These are phyloP conservation scores for Molossus alvarezi DNA, from an alignment of 2,797 vertebrate genomes.

Conservation along the genomic window DNA sequence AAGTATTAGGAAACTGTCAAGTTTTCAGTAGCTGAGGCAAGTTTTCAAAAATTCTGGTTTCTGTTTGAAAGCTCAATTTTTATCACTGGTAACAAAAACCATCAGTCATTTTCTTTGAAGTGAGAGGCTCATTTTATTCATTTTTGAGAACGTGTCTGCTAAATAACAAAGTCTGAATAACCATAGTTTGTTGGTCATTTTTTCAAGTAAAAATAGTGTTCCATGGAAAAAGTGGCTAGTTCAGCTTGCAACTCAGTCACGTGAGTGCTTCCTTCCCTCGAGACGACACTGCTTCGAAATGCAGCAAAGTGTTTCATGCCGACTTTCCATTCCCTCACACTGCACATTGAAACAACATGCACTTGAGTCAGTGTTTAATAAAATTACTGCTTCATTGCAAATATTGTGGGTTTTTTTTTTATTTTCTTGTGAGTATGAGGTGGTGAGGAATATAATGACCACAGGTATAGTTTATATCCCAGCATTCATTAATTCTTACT, in stretches of 20 bases:
- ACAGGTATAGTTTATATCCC: background rate
- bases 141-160: background rate
- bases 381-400: constrained; percentile 37
- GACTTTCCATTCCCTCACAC: background rate
- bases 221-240: background rate
- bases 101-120: constrained; percentile 21
- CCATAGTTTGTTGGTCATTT: background rate
- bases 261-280: background rate
- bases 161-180: background rate
- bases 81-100: constrained; percentile 26
- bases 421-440: background rate
- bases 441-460: background rate
- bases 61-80: constrained; percentile 57
- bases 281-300: background rate
- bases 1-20: constrained; percentile 21
- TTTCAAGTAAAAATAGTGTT: background rate
- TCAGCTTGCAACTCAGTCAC: constrained; percentile 16
- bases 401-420: background rate
- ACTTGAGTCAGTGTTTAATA: background rate
- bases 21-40: background rate
- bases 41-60: constrained; percentile 67
- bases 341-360: background rate
- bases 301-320: background rate
- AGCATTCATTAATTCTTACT: background rate
- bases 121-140: background rate